phyloP scores from a whole-genome alignment of 1,140 invertebrate species.

The Drosophila persimilis region DNA sequence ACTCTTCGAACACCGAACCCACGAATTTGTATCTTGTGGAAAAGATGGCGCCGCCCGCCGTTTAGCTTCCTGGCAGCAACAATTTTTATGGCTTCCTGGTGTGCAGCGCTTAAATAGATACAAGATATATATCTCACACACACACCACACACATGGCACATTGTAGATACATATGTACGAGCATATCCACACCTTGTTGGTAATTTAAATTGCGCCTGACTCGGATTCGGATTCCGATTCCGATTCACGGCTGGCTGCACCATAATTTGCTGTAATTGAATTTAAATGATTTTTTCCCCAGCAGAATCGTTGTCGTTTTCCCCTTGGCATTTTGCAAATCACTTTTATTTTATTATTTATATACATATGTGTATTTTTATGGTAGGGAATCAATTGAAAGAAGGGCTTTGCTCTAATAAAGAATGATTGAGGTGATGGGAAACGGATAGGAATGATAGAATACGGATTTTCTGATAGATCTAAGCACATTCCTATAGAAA shows the following conservation, averaged over 20 bases:
- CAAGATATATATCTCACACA: conserved; percentile 23
- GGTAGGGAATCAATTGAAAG: too few species aligned
- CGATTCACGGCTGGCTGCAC: conserved; percentile 4
- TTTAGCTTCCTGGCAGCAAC: conserved; percentile 56
- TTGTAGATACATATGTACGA: neutral
- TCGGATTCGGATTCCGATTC: neutral
- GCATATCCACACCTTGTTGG: conserved; percentile 10
- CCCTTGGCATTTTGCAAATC: conserved; percentile 4
- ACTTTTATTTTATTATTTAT: neutral
- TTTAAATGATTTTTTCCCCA: conserved; percentile 56
- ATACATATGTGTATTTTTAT: too few species aligned
- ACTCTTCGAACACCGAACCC: too few species aligned
- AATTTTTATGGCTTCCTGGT: conserved; percentile 75
- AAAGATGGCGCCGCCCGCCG: conserved; percentile 49
- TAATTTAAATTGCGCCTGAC: conserved; percentile 65
- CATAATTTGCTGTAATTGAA: conserved; percentile 68
- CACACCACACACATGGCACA: conserved; percentile 5
- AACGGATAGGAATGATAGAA: too few species aligned
- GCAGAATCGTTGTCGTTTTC: neutral
- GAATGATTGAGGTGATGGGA: too few species aligned
- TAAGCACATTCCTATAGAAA: too few species aligned
- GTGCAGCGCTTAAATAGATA: conserved; percentile 58
- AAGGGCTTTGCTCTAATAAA: too few species aligned
- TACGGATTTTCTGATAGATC: too few species aligned
- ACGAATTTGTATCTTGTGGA: conserved; percentile 39